A percentile compares a stretch with the other conserved stretches of the same genome.
phyloP scores from a whole-genome alignment of 1,140 invertebrate genomes.

The Cydia splendana region DNA sequence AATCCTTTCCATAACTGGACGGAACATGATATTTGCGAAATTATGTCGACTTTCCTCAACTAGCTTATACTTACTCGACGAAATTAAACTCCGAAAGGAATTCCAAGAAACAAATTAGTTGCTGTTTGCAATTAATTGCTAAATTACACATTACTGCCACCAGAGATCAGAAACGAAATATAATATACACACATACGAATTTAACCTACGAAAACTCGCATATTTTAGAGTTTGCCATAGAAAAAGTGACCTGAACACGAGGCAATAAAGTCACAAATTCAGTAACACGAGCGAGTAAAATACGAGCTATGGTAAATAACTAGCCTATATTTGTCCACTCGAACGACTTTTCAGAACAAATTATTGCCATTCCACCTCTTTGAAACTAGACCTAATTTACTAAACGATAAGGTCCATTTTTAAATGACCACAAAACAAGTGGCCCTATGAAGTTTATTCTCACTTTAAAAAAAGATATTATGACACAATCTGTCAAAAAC shows the following conservation, averaged over 20 bases:
- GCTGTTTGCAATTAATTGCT: conserved; percentile 25
- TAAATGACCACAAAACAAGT: background rate
- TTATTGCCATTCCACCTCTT: background rate
- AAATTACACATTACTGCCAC: conserved; percentile 22
- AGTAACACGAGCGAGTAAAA: background rate
- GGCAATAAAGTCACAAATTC: background rate
- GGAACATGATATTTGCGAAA: background rate
- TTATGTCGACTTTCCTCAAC: background rate
- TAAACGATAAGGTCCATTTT: background rate
- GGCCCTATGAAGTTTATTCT: background rate
- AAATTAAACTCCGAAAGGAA: background rate
- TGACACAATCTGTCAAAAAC: conserved; percentile 28
- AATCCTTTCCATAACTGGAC: background rate
- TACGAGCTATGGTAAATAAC: background rate
- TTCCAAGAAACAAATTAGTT: conserved; percentile 24
- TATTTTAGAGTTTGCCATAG: background rate
- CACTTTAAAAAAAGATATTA: conserved; percentile 14
- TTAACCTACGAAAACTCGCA: background rate
- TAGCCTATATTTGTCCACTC: background rate
- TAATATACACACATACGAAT: too few relatives aligned
- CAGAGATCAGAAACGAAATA: conserved; percentile 9
- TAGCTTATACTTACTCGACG: background rate
- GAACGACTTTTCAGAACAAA: background rate
- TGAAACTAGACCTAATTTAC: background rate
- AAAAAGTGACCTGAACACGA: background rate